Conservation (phyloP, 1,140 invertebrate species). For the Oncopeltus fasciatus region DNA sequence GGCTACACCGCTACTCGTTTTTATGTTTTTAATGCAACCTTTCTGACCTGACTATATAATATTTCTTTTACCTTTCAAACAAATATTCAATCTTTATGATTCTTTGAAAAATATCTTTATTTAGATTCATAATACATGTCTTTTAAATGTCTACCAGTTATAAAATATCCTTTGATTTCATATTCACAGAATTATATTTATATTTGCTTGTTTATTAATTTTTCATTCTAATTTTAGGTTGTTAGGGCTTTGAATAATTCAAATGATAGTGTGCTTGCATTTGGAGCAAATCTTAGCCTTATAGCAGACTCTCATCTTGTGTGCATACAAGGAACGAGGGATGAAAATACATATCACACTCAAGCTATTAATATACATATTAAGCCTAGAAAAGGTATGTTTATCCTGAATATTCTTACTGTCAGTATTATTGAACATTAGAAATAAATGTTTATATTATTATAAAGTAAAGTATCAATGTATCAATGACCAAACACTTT, state of each 20-base stretch:
- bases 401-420: no score
- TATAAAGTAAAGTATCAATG: not conserved
- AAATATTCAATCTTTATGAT: no score
- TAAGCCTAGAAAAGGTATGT: conserved; percentile 56
- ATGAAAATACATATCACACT: conserved; percentile 57
- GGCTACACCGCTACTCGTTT: no score
- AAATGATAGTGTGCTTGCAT: conserved; percentile 73
- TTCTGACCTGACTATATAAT: no score
- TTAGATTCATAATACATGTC: no score
- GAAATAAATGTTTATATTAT: no score
- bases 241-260: conserved; percentile 68
- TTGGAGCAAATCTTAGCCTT: conserved; percentile 65
- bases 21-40: no score
- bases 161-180: not conserved
- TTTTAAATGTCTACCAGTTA: conserved; percentile 4
- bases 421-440: no score
- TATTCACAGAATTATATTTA: not conserved
- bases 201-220: not conserved
- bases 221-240: conserved; percentile 32
- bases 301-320: conserved; percentile 76
- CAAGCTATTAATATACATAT: conserved; percentile 80
- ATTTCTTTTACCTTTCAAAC: no score
- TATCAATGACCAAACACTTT: not conserved
- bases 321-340: conserved; percentile 62
- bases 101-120: not conserved